Evolutionary conservation across 1,140 invertebrate species (phyloP).

Genomic region (Lepidostoma basale): DNA sequence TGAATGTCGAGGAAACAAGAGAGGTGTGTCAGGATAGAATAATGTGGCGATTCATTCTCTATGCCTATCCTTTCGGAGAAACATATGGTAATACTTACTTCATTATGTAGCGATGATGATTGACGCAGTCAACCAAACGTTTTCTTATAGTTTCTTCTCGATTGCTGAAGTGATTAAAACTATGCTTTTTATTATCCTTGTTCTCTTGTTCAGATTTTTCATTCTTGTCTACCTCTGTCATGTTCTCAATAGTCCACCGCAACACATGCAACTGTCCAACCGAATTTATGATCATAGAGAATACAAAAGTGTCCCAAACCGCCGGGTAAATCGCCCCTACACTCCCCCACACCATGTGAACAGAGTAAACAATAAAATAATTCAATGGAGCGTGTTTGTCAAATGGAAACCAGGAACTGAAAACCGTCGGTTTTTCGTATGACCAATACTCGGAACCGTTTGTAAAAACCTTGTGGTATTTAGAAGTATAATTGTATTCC

Average conservation of each 20-base stretch:
- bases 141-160: too few relatives aligned
- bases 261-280: constrained; percentile 44
- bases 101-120: constrained; percentile 43
- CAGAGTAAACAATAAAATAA: constrained; percentile 39
- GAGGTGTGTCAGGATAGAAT: background rate
- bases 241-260: constrained; percentile 34
- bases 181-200: too few relatives aligned
- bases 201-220: too few relatives aligned
- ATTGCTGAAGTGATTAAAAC: too few relatives aligned
- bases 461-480: constrained; percentile 31
- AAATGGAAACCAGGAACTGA: constrained; percentile 48
- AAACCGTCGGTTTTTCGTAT: constrained; percentile 40
- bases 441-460: constrained; percentile 43
- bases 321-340: constrained; percentile 40
- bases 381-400: constrained; percentile 39
- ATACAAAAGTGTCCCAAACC: constrained; percentile 42
- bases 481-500: constrained; percentile 39
- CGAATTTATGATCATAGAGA: constrained; percentile 44
- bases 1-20: background rate
- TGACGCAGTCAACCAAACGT: constrained; percentile 42
- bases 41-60: too few relatives aligned
- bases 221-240: too few relatives aligned
- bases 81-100: constrained; percentile 11
- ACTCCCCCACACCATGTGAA: constrained; percentile 41
- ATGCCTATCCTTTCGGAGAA: too few relatives aligned